phyloP scores from a whole-genome alignment of 2,888 invertebrate genomes.

The Xylota segnis region DNA sequence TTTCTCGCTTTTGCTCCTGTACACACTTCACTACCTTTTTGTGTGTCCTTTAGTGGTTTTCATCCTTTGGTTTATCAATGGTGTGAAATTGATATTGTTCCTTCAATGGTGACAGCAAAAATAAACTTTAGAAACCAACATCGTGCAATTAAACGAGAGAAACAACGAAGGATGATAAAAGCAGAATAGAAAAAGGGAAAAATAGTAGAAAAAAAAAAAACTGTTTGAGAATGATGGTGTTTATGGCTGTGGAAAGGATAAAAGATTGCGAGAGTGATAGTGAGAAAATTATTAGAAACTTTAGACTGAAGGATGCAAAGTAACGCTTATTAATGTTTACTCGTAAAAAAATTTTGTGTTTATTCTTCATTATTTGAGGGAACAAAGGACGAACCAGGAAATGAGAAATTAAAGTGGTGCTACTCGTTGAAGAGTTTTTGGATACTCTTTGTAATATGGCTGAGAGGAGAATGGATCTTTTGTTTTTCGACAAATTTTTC shows the following conservation, averaged over 20 bases:
- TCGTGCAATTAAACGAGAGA: conserved; percentile 24
- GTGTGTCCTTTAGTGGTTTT: background rate
- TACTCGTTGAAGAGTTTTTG: no score
- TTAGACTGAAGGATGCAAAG: background rate
- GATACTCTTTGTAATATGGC: no score
- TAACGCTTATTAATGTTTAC: background rate
- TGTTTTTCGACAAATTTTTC: no score
- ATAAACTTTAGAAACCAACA: conserved; percentile 28
- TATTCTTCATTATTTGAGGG: background rate
- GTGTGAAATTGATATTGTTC: conserved; percentile 56
- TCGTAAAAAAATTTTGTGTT: background rate
- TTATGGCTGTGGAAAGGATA: background rate
- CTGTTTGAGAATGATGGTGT: conserved; percentile 5
- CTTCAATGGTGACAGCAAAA: conserved; percentile 3
- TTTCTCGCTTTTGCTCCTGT: background rate
- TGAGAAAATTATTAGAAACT: background rate
- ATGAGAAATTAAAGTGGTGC: background rate
- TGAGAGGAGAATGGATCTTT: no score
- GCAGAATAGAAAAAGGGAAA: background rate
- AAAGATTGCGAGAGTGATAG: background rate
- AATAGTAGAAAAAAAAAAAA: conserved; percentile 1
- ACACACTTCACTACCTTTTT: background rate
- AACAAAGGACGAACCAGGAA: background rate
- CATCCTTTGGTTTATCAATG: conserved; percentile 30
- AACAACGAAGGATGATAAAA: background rate